Evolutionary conservation across 2,113 vertebrate genomes (phyloP), one percentile per base, ranked within the genome.

Genomic region (Sorex fumeus): DNA sequence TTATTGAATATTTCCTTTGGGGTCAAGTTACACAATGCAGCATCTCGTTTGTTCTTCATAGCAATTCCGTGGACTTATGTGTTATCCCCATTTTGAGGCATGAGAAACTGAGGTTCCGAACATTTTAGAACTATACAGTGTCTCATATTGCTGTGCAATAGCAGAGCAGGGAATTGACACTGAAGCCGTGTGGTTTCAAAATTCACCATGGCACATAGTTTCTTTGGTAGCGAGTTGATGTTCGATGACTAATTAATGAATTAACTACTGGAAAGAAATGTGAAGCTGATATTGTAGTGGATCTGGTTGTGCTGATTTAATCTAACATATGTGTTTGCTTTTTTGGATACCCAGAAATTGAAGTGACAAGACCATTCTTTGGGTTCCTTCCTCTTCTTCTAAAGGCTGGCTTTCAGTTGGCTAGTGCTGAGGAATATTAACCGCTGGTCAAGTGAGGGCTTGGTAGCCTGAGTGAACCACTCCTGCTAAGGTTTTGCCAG

Each of bases 371-470:
- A 30, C 32, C 74, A 30, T 66, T 23, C 36, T 9, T 4, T 45
- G 16, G 23, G 13, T 57, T 47, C 64, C 34, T 43, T 74, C 34
- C 30, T 78, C 70, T 93, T 30, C 43, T 66, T 12, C n/a, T 70
- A 45, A 23, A 53, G 13, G 74, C 45, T 50, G 75, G 75, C n/a
- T 76, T 91, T 94, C 62, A 8, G 7, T 13, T 67, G 75, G 89
- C 87, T 43, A 78, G 72, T 34, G 34, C 69, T 84, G 67, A 91
- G 34, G 62, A 88, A 66, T 88, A 74, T 76, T 95, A 84, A 95
- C 88, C 74, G 19, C 90, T 94, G 92, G 94, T 93, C 94, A 79
- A 84, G 75, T 94, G 93, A 95, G 0, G 72, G 85, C 79, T 87
- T 83, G 82, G 90, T 95, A 90, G 74, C 81, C 7, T 1, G 43